Evolutionary conservation across 2,888 invertebrate species (phyloP), one percentile per base, ranked within the genome.

Genomic region (Heliconius ethilla): DNA sequence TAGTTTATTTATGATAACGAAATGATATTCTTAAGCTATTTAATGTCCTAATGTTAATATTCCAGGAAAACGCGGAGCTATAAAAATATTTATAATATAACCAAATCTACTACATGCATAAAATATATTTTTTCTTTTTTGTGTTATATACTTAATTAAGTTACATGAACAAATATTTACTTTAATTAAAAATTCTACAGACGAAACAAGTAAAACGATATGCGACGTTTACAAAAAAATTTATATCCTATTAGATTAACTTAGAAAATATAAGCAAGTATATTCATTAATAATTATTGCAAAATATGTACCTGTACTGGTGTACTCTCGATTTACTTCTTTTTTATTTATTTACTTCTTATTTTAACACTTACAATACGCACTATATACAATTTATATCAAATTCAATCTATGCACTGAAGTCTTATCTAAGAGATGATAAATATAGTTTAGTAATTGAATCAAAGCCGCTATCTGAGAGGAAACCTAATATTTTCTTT

Each of bases 151-250:
- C 29, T 45, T 15, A 45, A 45, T 18, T 15, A 45, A 45, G 45
- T 15, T 22, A 66, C 4, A 22, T 66, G 29, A 66, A 40, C 13
- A 40, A 40, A 40, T 69, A 69, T 69, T 66, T 69, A 25, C n/a
- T 69, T 67, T 69, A 67, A 25, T 69, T 15, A 69, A 22, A 40
- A 40, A 40, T 69, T 69, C 25, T 22, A 40, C n/a, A 69, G n/a
- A 69, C 67, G 67, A 33, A 66, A 66, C 33, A 22, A 22, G 3
- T 33, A 29, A 22, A 65, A 65, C 33, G 11, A 22, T n/a, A 22
- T 13, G 22, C 5, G 33, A n/a, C 66, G 33, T 18, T 11, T 33
- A 33, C 33, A 33, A 33, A n/a, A 66, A 66, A 22, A 33, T n/a
- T 9, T 11, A 66, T 65, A 33, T 29, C 4, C 33, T 33, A 22